These are phyloP conservation scores for Plebejus anna DNA, from an alignment of 2,888 invertebrate genomes.

Conservation along the genomic window DNA sequence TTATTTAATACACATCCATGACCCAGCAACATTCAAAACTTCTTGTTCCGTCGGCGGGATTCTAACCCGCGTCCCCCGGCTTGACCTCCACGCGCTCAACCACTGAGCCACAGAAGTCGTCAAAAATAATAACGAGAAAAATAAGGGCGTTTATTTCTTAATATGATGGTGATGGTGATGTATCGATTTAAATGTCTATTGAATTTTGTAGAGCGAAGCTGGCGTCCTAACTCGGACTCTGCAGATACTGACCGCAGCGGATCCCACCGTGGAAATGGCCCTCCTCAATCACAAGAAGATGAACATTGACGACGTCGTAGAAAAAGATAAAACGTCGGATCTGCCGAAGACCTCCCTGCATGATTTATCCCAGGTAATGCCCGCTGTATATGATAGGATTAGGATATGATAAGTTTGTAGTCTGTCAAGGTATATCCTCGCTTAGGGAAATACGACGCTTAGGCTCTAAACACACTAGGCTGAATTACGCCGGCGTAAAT, in stretches of 20 bases:
- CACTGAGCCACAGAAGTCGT: no score
- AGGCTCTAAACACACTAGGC: no score
- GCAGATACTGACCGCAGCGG: slow-evolving; percentile 83
- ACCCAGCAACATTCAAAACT: no score
- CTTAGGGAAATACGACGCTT: background rate
- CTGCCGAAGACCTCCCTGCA: slow-evolving; percentile 67
- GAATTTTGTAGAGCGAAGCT: slow-evolving; percentile 81
- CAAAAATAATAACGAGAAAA: background rate
- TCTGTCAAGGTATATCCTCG: background rate
- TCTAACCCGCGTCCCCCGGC: no score
- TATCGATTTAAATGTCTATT: background rate
- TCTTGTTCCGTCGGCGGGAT: no score
- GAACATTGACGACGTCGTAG: slow-evolving; percentile 78
- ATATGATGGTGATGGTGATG: no score
- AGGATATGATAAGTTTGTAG: background rate
- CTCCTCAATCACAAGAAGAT: slow-evolving; percentile 73
- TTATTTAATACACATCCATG: no score
- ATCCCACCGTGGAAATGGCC: slow-evolving; percentile 75
- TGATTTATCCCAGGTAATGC: slow-evolving; percentile 70
- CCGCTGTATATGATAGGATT: background rate
- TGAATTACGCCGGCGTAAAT: no score
- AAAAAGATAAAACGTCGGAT: slow-evolving; percentile 63
- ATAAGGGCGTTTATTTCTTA: no score
- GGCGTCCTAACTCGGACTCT: slow-evolving; percentile 87
- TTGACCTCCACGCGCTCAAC: no score